These are phyloP conservation scores for Tipula vernalis DNA, from an alignment of 2,888 invertebrate genomes.

Conservation along the genomic window DNA sequence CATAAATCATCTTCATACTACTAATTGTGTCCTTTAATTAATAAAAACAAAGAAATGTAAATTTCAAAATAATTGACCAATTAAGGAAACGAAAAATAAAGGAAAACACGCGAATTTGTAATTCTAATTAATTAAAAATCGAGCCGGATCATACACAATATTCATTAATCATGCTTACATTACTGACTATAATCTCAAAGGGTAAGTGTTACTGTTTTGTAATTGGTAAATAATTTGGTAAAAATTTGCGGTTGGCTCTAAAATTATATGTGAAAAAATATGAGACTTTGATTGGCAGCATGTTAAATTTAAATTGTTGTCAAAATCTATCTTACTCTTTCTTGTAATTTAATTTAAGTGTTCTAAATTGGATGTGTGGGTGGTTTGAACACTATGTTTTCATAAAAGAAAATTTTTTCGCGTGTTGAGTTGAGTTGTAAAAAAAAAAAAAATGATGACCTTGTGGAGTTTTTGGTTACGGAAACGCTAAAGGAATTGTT, in stretches of 20 bases:
- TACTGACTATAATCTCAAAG: slow-evolving; percentile 11
- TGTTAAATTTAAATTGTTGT: background rate
- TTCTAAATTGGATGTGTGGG: background rate
- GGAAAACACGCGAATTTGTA: background rate
- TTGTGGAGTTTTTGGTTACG: background rate
- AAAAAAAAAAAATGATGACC: too few relatives aligned
- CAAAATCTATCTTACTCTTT: background rate
- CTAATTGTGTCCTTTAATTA: background rate
- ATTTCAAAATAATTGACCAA: background rate
- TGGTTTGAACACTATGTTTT: background rate
- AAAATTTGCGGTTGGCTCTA: background rate
- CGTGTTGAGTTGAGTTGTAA: too few relatives aligned
- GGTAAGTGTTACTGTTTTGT: slow-evolving; percentile 11
- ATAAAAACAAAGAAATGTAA: background rate
- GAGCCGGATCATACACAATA: background rate
- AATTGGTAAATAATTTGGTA: background rate
- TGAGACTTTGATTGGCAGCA: background rate
- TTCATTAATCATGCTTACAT: slow-evolving; percentile 12
- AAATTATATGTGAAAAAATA: background rate
- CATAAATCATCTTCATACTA: background rate
- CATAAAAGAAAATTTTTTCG: too few relatives aligned
- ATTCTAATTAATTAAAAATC: background rate
- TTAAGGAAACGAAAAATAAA: background rate
- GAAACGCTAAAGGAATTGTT: too few relatives aligned
- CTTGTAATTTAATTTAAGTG: background rate